Evolutionary conservation across 2,113 vertebrate genomes (phyloP), one percentile per base, ranked within the genome.

Genomic region (Periophthalmus modestus): DNA sequence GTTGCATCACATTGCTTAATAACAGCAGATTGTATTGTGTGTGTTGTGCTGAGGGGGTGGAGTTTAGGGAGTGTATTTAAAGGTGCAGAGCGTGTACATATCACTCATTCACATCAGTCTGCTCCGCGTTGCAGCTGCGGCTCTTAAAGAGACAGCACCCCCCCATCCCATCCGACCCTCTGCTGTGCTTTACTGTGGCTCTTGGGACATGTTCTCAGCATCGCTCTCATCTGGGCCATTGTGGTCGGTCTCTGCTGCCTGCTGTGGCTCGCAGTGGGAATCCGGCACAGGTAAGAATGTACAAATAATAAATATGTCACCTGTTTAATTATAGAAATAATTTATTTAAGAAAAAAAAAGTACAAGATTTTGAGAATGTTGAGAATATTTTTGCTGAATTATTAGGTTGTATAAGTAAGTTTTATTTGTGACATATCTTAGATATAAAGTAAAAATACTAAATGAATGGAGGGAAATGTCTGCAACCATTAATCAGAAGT

Each of bases 241-340:
- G 74, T 94, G 66, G 73, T 94, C 18, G 88, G 86, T 18, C 66
- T 95, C 18, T 96, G 94, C 71, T 96, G 93, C 71, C 90, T 88
- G 63, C 77, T 95, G 4, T 98, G 95, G 95, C 90, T 96, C 50
- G 87, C 95, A 79, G 80, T 96, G 82, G 95, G 96, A 69, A 94
- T 92, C 48, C 94, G 97, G n/a, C 95, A 69, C 89, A 96, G 97
- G 97, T 99, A 94, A 95, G 93, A 73, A 4, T 1, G 12, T 23
- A 10, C 9, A 23, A 13, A 21, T 13, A 23, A 13, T 5, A 7
- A 19, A 52, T 52, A 7, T 19, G 1, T 52, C 50, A 0, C 15
- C 1, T 16, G 7, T 12, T 24, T 12, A 24, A 14, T 24, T 13
- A 15, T 24, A 10, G 19, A 55, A 55, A n/a, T 19, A n/a, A 10